Percentiles rank a stretch among this genome's conserved stretches.
These are phyloP conservation scores for Hemiscyllium ocellatum DNA, from an alignment of 2,113 vertebrate species.

Conservation along the genomic window DNA sequence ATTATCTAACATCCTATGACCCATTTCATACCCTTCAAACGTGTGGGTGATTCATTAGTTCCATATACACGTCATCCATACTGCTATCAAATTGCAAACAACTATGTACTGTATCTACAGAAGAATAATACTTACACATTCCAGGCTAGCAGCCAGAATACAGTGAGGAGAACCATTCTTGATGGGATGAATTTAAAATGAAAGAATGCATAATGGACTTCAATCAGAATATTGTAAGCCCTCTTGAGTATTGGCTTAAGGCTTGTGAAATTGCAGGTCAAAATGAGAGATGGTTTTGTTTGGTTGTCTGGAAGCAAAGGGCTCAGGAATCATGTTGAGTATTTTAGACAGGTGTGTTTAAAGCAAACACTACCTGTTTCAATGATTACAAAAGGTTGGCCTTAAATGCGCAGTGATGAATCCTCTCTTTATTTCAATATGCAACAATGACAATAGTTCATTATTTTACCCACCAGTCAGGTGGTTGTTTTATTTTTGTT, in stretches of 20 bases:
- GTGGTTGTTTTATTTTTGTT: conserved; percentile 23
- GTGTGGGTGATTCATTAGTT: conserved; percentile 4
- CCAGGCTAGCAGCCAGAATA: conserved; percentile 3
- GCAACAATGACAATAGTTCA: conserved; percentile 2
- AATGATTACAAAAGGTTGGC: not conserved
- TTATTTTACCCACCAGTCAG: not conserved
- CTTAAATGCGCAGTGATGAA: not conserved
- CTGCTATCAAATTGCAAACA: conserved; percentile 12
- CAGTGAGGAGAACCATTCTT: not conserved
- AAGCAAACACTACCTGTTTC: not conserved
- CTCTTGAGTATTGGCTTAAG: not conserved
- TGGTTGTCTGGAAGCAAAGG: not conserved
- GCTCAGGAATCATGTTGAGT: not conserved
- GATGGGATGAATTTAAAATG: not conserved
- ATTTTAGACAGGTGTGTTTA: not conserved
- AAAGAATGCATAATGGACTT: not conserved
- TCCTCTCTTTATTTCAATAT: conserved; percentile 3
- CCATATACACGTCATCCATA: not conserved
- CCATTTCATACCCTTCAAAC: not conserved
- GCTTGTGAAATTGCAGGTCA: not conserved
- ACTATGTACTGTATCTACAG: not conserved
- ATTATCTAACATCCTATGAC: too few species aligned
- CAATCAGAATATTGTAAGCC: not conserved
- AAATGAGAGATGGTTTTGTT: not conserved
- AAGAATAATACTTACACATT: not conserved